phyloP scores from a whole-genome alignment of 1,140 invertebrate genomes.

The Geopemphigus sp. region DNA sequence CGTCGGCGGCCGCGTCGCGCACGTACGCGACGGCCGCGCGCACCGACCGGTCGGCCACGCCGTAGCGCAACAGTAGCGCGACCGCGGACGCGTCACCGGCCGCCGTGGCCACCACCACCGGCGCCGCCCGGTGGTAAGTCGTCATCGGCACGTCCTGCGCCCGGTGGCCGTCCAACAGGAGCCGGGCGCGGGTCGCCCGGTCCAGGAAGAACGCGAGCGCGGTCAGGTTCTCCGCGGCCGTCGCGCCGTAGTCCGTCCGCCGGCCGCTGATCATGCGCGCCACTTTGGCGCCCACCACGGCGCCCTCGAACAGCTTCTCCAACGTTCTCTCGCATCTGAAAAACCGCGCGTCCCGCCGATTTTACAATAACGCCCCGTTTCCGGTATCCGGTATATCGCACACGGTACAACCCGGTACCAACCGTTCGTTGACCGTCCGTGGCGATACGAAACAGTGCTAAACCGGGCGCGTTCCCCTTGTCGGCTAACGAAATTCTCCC shows the following conservation, averaged over 20 bases:
- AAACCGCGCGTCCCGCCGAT: neutral
- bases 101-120: conserved; percentile 69
- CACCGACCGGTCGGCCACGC: conserved; percentile 61
- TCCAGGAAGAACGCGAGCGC: conserved; percentile 74
- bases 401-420: no score
- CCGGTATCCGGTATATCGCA: no score
- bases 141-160: conserved; percentile 60
- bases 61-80: conserved; percentile 69
- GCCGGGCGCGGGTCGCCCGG: conserved; percentile 64
- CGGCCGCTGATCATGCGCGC: conserved; percentile 76
- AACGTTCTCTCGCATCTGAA: conserved; percentile 71
- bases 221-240: conserved; percentile 70
- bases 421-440: no score
- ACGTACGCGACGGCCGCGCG: conserved; percentile 56
- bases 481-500: no score
- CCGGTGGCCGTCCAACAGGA: conserved; percentile 56
- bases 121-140: conserved; percentile 70
- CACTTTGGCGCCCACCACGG: conserved; percentile 73
- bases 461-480: no score
- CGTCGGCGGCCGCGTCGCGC: conserved; percentile 57
- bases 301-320: conserved; percentile 73
- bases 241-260: conserved; percentile 73
- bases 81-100: conserved; percentile 70
- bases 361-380: no score
- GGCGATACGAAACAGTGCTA: no score